Evolutionary conservation across 2,113 vertebrate genomes (phyloP).

Genomic region (Onychostruthus taczanowskii): DNA sequence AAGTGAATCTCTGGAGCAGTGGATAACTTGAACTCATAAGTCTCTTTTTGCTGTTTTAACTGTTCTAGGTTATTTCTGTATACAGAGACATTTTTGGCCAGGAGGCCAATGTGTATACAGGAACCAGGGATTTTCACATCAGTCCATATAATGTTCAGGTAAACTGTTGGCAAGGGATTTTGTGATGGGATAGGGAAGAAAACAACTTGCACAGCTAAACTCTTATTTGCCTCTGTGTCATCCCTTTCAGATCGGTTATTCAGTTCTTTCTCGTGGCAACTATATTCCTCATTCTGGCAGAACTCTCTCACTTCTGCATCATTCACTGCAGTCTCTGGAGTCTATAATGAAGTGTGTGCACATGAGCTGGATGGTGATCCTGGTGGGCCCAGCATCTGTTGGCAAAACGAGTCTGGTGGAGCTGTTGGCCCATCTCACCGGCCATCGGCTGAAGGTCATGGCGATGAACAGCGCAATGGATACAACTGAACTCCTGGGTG

Average conservation of each 20-base stretch:
- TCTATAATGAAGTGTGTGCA: slow-evolving; percentile 95
- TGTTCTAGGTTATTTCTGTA: slow-evolving; percentile 80
- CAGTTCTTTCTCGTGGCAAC: slow-evolving; percentile 85
- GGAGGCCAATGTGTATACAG: slow-evolving; percentile 78
- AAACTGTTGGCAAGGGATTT: neutral
- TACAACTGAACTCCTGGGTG: slow-evolving; percentile 93
- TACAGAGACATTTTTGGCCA: slow-evolving; percentile 87
- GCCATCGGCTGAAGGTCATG: slow-evolving; percentile 89
- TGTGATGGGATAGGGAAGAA: neutral
- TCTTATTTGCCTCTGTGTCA: neutral
- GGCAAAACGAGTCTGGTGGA: slow-evolving; percentile 93
- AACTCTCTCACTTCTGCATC: slow-evolving; percentile 87
- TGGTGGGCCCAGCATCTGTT: slow-evolving; percentile 90
- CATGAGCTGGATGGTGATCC: slow-evolving; percentile 95
- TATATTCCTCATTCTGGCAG: slow-evolving; percentile 74
- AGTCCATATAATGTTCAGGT: slow-evolving; percentile 93
- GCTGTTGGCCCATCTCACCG: slow-evolving; percentile 89
- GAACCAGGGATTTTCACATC: slow-evolving; percentile 88
- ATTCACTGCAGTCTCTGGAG: slow-evolving; percentile 87
- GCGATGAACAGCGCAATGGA: slow-evolving; percentile 97
- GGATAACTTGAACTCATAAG: neutral
- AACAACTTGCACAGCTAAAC: neutral
- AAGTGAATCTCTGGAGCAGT: neutral
- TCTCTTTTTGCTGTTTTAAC: neutral
- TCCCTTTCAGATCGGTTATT: slow-evolving; percentile 86